Conservation (phyloP, 1,140 invertebrate species). For the Eufriesea mexicana region DNA sequence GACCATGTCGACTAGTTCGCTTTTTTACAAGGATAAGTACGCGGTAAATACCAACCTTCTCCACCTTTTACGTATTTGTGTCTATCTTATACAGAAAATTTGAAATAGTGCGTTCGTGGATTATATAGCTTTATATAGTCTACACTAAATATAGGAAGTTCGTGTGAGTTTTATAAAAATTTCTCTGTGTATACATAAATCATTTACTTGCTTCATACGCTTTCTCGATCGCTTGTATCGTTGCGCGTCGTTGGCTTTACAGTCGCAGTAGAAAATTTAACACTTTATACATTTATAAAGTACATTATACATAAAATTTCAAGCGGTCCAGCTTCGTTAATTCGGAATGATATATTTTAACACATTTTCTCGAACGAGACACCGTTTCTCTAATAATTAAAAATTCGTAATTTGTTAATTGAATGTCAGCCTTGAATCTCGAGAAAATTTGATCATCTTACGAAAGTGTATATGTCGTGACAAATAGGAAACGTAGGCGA, state of each 20-base stretch:
- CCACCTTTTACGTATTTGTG: background rate
- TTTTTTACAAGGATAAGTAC: conserved; percentile 81
- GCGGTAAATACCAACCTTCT: conserved; percentile 71
- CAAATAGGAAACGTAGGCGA: too few relatives aligned
- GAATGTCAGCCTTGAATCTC: background rate
- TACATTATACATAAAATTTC: background rate
- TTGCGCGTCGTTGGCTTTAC: background rate
- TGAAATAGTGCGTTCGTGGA: background rate
- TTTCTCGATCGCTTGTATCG: conserved; percentile 19
- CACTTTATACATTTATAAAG: background rate
- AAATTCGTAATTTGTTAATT: background rate
- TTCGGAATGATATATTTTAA: background rate
- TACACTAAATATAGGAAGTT: background rate
- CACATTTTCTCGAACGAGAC: too few relatives aligned
- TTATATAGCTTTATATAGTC: background rate
- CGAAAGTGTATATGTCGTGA: background rate
- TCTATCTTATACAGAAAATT: background rate
- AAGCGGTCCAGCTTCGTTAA: background rate
- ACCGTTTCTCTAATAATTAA: background rate
- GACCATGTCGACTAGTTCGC: conserved; percentile 79
- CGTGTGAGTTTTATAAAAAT: conserved; percentile 16
- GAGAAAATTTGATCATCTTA: background rate
- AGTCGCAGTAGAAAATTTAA: background rate
- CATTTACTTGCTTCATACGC: background rate
- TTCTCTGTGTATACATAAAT: background rate